Evolutionary conservation across 1,140 invertebrate genomes (phyloP), one percentile per base, ranked within the genome.

Genomic region (Radopholus similis): DNA sequence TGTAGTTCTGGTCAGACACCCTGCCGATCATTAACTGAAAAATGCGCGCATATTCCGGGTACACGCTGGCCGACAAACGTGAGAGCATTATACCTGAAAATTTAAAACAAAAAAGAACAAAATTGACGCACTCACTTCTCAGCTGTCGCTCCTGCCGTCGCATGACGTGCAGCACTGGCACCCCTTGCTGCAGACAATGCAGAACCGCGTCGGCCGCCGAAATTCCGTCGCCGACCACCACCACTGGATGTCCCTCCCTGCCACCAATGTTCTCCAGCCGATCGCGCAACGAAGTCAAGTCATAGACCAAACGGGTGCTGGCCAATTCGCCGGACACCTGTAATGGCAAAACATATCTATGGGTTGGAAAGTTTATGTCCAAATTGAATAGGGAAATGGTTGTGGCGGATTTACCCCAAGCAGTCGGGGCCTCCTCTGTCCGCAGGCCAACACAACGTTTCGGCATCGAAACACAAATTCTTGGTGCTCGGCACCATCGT

Each of bases 161-260:
- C 23, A 80, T 68, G 6, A 80, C 57, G 54, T 80, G 78, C 11
- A 80, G 21, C n/a, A 80, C 78, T 13, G 73, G 77, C 28, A 77
- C 64, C n/a, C 64, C 57, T 18, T 62, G 62, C 8, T 67, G 49
- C 37, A 80, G 63, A 70, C 79, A 82, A 49, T 73, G 65, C 26
- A 64, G 51, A 8, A 80, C 67, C n/a, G 73, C 69, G 60, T 80
- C 78, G 1, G 80, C 78, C 1, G 78, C 80, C 23, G 66, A 68
- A 40, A 80, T 80, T 60, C 78, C 78, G 54, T 80, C 78, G 1
- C 77, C 77, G 26, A 79, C 71, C 11, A 79, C 71, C 3, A 79
- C 56, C 2, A 79, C 76, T 35, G 64, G 44, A 23, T 66, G 32
- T n/a, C n/a, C 6, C 32, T 35, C 30, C 34, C 26, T 42, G 23